These are phyloP conservation scores for Patella depressa DNA, from an alignment of 2,888 invertebrate species.

Conservation along the genomic window DNA sequence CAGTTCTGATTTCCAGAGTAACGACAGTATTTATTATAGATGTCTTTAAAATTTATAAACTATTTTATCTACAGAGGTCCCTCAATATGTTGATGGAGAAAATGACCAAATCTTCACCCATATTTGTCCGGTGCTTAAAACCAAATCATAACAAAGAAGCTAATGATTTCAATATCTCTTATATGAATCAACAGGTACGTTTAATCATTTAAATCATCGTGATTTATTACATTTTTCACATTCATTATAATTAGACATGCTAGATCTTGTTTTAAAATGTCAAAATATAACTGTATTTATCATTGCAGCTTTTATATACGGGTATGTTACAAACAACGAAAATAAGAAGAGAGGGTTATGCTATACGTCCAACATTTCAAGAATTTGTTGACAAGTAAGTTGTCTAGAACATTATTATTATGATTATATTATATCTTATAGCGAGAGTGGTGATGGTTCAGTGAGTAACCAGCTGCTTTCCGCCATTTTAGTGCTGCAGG, in stretches of 20 bases:
- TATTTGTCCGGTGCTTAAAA: constrained; percentile 69
- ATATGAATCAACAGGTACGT: constrained; percentile 64
- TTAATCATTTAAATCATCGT: background rate
- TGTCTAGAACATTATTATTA: too few relatives aligned
- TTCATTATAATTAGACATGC: background rate
- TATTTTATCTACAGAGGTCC: constrained; percentile 58
- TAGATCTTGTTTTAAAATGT: constrained; percentile 30
- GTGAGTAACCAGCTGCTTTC: too few relatives aligned
- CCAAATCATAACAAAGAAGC: constrained; percentile 67
- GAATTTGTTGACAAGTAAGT: constrained; percentile 67
- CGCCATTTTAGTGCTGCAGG: too few relatives aligned
- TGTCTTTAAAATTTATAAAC: too few relatives aligned
- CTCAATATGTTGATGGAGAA: constrained; percentile 66
- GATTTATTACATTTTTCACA: too few relatives aligned
- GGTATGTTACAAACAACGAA: constrained; percentile 69
- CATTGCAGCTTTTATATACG: constrained; percentile 65
- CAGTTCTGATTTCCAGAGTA: too few relatives aligned
- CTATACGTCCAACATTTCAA: constrained; percentile 64
- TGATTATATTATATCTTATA: too few relatives aligned
- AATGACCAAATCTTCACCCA: constrained; percentile 65
- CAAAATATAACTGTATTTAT: constrained; percentile 29
- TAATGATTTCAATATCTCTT: constrained; percentile 58
- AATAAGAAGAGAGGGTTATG: constrained; percentile 68
- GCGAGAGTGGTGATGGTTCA: too few relatives aligned
- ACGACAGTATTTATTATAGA: too few relatives aligned